phyloP scores from a whole-genome alignment of 2,888 invertebrate genomes.

The Pseudococcus viburni region DNA sequence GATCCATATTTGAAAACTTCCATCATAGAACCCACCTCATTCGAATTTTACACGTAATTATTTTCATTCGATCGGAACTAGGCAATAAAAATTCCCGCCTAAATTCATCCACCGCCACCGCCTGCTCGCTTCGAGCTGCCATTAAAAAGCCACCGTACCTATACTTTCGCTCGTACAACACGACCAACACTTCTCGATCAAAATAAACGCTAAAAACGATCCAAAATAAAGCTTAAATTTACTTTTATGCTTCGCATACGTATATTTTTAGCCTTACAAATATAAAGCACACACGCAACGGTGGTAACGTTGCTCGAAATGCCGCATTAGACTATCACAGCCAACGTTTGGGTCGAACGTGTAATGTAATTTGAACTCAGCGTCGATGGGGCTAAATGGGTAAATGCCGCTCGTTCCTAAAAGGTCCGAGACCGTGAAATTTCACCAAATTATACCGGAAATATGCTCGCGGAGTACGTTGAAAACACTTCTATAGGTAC shows the following conservation, averaged over 20 bases:
- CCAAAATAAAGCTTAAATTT: constrained; percentile 14
- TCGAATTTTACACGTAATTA: too few species aligned
- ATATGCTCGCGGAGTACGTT: constrained; percentile 5
- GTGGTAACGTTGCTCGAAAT: not conserved
- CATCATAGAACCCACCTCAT: too few species aligned
- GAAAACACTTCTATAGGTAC: not conserved
- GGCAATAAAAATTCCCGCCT: not conserved
- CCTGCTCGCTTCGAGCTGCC: not conserved
- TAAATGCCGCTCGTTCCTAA: not conserved
- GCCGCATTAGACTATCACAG: not conserved
- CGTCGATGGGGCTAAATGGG: not conserved
- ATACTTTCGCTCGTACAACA: not conserved
- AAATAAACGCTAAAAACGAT: constrained; percentile 3
- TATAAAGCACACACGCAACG: constrained; percentile 3
- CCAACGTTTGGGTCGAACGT: not conserved
- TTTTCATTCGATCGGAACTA: not conserved
- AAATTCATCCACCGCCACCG: not conserved
- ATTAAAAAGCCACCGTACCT: not conserved
- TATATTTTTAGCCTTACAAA: not conserved
- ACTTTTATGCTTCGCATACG: not conserved
- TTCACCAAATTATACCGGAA: constrained; percentile 26
- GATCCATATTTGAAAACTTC: too few species aligned
- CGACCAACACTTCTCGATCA: not conserved
- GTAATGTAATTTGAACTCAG: not conserved
- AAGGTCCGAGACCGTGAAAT: constrained; percentile 28